Conservation (phyloP, 92 coral and sea anemone species). For the Parazoanthus darwini region DNA sequence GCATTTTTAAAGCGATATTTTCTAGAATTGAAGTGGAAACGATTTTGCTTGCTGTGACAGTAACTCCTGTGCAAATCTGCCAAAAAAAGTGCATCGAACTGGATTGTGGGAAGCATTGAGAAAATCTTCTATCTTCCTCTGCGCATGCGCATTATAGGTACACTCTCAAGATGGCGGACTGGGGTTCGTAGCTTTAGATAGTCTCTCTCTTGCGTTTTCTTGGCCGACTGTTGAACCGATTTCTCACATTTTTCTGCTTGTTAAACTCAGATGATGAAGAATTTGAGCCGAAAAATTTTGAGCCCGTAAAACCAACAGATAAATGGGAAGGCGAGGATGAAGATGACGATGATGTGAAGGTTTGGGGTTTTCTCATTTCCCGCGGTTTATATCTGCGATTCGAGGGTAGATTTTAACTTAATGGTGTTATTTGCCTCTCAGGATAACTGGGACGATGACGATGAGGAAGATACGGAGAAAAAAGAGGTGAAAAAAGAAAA, state of each 20-base stretch:
- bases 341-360: constrained; percentile 92
- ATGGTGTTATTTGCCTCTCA: constrained; percentile 31
- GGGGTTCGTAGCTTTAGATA: constrained; percentile 64
- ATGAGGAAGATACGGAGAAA: constrained; percentile 64
- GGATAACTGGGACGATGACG: constrained; percentile 99
- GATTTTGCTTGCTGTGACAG: no score
- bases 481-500: constrained; percentile 50
- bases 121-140: background rate
- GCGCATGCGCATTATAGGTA: constrained; percentile 12
- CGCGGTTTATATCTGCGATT: background rate
- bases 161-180: constrained; percentile 85
- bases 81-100: background rate
- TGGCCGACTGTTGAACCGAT: constrained; percentile 5
- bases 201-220: background rate
- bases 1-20: no score
- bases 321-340: constrained; percentile 99
- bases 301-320: constrained; percentile 64
- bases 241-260: constrained; percentile 22
- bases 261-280: constrained; percentile 78
- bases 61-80: no score
- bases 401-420: background rate
- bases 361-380: constrained; percentile 23
- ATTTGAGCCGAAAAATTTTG: constrained; percentile 80
- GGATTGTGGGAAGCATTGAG: constrained; percentile 21
- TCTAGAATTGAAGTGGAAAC: no score